Evolutionary conservation across 2,113 vertebrate species (phyloP), one percentile per base, ranked within the genome.

Genomic region (Grantiella picta): DNA sequence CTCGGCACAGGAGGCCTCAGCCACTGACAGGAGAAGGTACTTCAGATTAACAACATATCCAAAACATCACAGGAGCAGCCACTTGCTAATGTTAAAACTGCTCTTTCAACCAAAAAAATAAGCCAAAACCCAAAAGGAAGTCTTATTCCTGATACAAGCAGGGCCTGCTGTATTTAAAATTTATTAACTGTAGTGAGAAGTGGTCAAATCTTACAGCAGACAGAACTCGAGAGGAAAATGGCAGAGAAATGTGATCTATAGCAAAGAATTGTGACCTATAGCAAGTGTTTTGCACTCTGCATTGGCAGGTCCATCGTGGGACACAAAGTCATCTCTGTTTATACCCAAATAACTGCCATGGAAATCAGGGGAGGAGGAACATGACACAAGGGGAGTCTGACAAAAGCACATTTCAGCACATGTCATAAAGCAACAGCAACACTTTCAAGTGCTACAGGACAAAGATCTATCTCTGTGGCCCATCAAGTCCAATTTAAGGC

Each of bases 11-110:
- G 75, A 94, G 60, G 47, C n/a, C 78, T 91, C 86, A 49, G 71
- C 19, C 70, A 60, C 86, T 88, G 64, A 52, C 57, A 45, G 71
- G 49, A 81, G 56, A 54, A 49, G 54, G 31, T 84, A 78, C 69
- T 86, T 84, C 23, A 94, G 29, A 90, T 96, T 78, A 96, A 76
- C 59, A 86, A 60, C 50, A 49, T 23, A 82, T 17, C 40, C 17
- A 85, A 94, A 92, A 96, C 92, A 95, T 80, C 75, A 76, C 93
- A 95, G 94, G 89, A 92, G 89, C 86, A 87, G 81, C 72, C 85
- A 82, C 90, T 92, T 80, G 38, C 63, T 85, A 68, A 50, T 44
- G 89, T 68, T 65, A 83, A 93, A 95, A 61, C 47, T 2, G 12
- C 19, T 29, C 42, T 71, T 92, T 57, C 13, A 33, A 23, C 21